A percentile compares a stretch with the other conserved stretches of the same genome.
Evolutionary conservation across 2,113 vertebrate species (phyloP).

Genomic region (Xenopus laevis): DNA sequence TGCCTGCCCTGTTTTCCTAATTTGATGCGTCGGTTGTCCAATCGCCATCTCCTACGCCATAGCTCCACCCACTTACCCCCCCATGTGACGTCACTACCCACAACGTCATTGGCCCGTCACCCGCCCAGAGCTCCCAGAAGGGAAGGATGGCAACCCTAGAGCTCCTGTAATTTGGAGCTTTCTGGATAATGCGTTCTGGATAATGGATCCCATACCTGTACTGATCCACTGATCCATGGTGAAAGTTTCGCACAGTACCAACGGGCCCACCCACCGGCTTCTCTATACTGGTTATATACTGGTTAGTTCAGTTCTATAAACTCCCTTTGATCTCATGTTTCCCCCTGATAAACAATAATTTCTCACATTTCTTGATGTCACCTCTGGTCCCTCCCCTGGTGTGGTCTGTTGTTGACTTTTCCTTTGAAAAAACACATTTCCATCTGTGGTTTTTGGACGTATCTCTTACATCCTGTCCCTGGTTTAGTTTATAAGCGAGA

Average conservation of each 20-base stretch:
- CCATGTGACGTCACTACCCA: no score
- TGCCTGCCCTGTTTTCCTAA: no score
- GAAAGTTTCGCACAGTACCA: background rate
- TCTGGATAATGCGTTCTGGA: no score
- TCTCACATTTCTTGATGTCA: constrained; percentile 31
- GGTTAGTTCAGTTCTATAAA: constrained; percentile 17
- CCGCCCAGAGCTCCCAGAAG: no score
- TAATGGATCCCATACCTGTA: no score
- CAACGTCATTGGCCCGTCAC: no score
- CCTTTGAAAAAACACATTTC: constrained; percentile 34
- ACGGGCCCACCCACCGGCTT: constrained; percentile 24
- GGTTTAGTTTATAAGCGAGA: constrained; percentile 31
- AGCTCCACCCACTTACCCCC: no score
- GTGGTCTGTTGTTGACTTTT: constrained; percentile 38
- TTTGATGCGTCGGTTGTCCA: no score
- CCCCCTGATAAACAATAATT: constrained; percentile 33
- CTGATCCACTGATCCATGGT: no score
- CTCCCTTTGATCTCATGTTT: constrained; percentile 25
- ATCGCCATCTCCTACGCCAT: no score
- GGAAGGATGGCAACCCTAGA: no score
- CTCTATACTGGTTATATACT: constrained; percentile 1
- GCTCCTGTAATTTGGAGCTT: no score
- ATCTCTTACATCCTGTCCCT: constrained; percentile 36
- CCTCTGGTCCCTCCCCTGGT: constrained; percentile 27
- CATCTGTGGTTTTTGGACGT: constrained; percentile 38